phyloP scores from a whole-genome alignment of 1,140 invertebrate genomes.

The Drosophila hydei region DNA sequence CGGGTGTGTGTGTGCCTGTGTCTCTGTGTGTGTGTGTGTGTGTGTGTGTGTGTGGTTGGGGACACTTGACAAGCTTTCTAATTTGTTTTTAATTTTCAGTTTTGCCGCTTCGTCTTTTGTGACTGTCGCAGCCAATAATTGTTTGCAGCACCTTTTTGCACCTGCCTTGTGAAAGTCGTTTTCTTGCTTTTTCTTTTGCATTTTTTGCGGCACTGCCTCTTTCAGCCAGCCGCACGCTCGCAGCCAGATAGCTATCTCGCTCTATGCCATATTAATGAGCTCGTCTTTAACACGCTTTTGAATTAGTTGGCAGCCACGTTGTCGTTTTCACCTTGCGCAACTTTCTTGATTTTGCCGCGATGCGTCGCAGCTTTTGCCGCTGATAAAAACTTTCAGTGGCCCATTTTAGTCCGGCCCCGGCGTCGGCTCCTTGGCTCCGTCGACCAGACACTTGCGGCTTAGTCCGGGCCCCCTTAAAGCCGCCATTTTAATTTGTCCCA shows the following conservation, averaged over 20 bases:
- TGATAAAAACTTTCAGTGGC: slow-evolving; percentile 40
- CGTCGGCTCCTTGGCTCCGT: background rate
- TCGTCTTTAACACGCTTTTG: slow-evolving; percentile 77
- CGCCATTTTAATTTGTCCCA: slow-evolving; percentile 68
- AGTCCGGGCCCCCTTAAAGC: slow-evolving; percentile 22
- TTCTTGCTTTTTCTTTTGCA: background rate
- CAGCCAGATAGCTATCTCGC: background rate
- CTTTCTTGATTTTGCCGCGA: slow-evolving; percentile 53
- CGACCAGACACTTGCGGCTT: slow-evolving; percentile 63
- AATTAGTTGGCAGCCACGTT: slow-evolving; percentile 67
- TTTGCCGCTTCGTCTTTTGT: slow-evolving; percentile 38
- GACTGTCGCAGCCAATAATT: slow-evolving; percentile 45
- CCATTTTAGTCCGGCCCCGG: background rate
- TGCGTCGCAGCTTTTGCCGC: slow-evolving; percentile 43
- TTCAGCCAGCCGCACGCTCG: too few relatives aligned
- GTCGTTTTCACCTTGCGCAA: slow-evolving; percentile 60
- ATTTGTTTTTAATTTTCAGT: slow-evolving; percentile 59
- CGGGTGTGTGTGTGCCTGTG: background rate
- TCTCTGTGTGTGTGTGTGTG: background rate
- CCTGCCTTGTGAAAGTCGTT: slow-evolving; percentile 29
- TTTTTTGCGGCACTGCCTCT: too few relatives aligned
- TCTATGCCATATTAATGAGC: slow-evolving; percentile 69
- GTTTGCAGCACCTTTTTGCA: slow-evolving; percentile 46
- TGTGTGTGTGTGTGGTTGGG: background rate
- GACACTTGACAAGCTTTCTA: slow-evolving; percentile 48